phyloP scores from a whole-genome alignment of 2,888 invertebrate species.

The Sesia apiformis region DNA sequence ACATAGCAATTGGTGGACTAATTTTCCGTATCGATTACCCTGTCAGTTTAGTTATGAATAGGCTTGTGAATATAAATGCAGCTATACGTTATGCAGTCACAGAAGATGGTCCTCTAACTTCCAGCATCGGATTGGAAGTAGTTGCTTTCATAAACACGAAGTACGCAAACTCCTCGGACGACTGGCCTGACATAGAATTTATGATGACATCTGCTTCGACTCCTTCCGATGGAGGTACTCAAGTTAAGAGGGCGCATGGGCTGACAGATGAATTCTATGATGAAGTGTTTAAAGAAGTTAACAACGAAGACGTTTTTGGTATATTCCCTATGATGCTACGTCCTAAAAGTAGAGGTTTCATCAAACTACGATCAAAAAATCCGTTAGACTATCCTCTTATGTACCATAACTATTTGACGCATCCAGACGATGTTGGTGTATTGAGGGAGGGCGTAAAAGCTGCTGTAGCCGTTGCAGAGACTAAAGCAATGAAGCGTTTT shows the following conservation, averaged over 20 bases:
- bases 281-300: slow-evolving; percentile 81
- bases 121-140: slow-evolving; percentile 89
- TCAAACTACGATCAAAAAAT: slow-evolving; percentile 81
- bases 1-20: slow-evolving; percentile 90
- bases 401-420: slow-evolving; percentile 93
- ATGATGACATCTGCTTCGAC: slow-evolving; percentile 90
- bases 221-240: slow-evolving; percentile 87
- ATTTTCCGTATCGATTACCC: slow-evolving; percentile 87
- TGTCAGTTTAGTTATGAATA: slow-evolving; percentile 84
- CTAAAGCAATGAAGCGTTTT: slow-evolving; percentile 83
- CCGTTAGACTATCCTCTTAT: slow-evolving; percentile 88
- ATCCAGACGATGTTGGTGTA: slow-evolving; percentile 88
- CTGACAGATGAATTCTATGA: slow-evolving; percentile 87
- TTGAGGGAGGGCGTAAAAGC: slow-evolving; percentile 91
- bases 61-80: slow-evolving; percentile 88
- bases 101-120: slow-evolving; percentile 91
- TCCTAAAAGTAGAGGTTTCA: slow-evolving; percentile 88
- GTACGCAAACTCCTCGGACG: slow-evolving; percentile 88
- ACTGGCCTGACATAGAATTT: slow-evolving; percentile 94
- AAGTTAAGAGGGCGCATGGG: slow-evolving; percentile 87
- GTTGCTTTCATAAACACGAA: slow-evolving; percentile 92
- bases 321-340: slow-evolving; percentile 92
- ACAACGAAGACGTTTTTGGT: slow-evolving; percentile 84
- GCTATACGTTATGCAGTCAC: slow-evolving; percentile 88
- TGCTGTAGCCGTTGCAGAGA: slow-evolving; percentile 86